Evolutionary conservation across 1,140 invertebrate genomes (phyloP), one percentile per base, ranked within the genome.

Genomic region (Aradophagus sp.): DNA sequence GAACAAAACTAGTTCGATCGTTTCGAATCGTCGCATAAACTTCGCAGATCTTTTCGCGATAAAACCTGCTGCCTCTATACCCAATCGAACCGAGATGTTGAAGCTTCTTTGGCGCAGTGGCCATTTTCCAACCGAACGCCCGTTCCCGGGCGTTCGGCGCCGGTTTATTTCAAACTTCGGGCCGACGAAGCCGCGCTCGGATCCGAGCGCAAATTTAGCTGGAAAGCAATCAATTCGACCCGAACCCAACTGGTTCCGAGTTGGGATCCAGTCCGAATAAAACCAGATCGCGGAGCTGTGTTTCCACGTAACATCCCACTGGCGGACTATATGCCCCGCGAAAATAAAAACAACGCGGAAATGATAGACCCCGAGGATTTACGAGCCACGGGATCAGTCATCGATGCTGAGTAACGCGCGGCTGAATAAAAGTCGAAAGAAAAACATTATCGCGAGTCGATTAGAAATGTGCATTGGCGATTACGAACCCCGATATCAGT

Each of bases 321-420:
- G 38, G 23, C 50, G 36, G 38, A 56, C 45, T 70, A 58, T 63
- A 63, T 63, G 47, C 58, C 58, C 38, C 58, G 45, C 29, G 42
- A 63, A 70, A 70, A 63, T 56, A 73, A 65, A 67, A 67, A 67
- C 58, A 73, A 63, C 70, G 63, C 63, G 70, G 70, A 73, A 73
- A 70, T 70, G 58, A 70, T 62, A 70, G 58, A 62, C 56, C 42
- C 44, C 7, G 42, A 63, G 58, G 35, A 73, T 73, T 73, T 73
- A 73, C 62, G 69, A 73, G 42, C 69, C 53, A 52, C 44, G 58
- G 63, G 62, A 62, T 41, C 56, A 58, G 58, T 73, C 63, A 62
- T 73, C 70, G 53, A 63, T 67, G 52, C 56, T 62, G 62, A 66
- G 62, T 72, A 72, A 66, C 50, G 52, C 53, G 45, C 61, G 50